Conservation (phyloP, 2,888 invertebrate genomes). For the Linnaemya tessellans region DNA sequence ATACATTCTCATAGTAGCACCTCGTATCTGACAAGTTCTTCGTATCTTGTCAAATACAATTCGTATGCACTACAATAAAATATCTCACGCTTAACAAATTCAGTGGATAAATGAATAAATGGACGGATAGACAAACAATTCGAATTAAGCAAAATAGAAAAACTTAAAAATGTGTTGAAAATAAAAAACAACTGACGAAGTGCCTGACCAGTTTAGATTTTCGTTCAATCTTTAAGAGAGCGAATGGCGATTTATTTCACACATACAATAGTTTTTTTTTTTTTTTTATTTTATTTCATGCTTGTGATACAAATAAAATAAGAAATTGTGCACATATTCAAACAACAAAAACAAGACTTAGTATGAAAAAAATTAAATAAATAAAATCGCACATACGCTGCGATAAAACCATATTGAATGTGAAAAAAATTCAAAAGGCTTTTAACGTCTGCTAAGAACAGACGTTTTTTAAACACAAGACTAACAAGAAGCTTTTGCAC, state of each 20-base stretch:
- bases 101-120: constrained; percentile 17
- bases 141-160: background rate
- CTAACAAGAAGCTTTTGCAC: constrained; percentile 12
- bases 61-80: constrained; percentile 29
- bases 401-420: constrained; percentile 74
- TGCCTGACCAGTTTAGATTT: constrained; percentile 37
- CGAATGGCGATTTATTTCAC: constrained; percentile 43
- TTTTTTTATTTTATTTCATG: constrained; percentile 10
- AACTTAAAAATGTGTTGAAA: constrained; percentile 27
- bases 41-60: constrained; percentile 48
- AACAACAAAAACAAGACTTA: constrained; percentile 31
- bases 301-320: constrained; percentile 29
- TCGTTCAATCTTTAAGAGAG: constrained; percentile 58
- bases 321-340: constrained; percentile 49
- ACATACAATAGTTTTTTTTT: background rate
- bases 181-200: constrained; percentile 33
- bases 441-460: constrained; percentile 70
- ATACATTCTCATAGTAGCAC: constrained; percentile 23
- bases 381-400: constrained; percentile 79
- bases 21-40: constrained; percentile 16
- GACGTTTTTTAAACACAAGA: constrained; percentile 62
- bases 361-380: constrained; percentile 26
- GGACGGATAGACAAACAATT: constrained; percentile 12
- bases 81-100: constrained; percentile 3
- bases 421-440: constrained; percentile 71